These are phyloP conservation scores for Syngnathus typhle DNA, from an alignment of 2,113 vertebrate genomes.

Conservation along the genomic window DNA sequence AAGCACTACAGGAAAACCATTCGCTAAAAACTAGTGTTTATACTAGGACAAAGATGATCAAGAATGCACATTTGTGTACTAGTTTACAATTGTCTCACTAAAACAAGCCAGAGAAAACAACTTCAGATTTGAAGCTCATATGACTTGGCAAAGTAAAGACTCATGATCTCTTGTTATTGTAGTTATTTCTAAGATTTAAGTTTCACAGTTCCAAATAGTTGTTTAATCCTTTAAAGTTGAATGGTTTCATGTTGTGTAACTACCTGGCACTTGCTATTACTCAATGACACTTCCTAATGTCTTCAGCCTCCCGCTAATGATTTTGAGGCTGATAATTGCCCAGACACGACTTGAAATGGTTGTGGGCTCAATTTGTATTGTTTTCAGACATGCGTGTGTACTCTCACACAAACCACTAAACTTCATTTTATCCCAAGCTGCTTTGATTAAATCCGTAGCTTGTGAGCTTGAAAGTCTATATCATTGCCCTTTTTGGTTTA, in stretches of 20 bases:
- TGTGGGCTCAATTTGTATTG: conserved; percentile 7
- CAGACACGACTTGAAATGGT: not conserved
- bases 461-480: conserved; percentile 58
- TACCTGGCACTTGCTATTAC: not conserved
- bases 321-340: not conserved
- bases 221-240: conserved; percentile 4
- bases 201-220: conserved; percentile 7
- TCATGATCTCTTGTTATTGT: conserved; percentile 10
- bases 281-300: not conserved
- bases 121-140: not conserved
- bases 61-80: not conserved
- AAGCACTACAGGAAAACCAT: conserved; percentile 22
- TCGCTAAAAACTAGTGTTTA: conserved; percentile 17
- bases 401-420: conserved; percentile 15
- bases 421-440: conserved; percentile 30
- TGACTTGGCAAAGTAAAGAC: conserved; percentile 4
- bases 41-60: not conserved
- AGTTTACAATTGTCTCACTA: not conserved
- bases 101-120: not conserved
- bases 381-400: conserved; percentile 26
- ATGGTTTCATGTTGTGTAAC: not conserved
- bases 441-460: conserved; percentile 60
- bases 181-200: conserved; percentile 6
- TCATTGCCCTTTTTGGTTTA: conserved; percentile 49
- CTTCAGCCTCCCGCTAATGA: not conserved